These are phyloP conservation scores for Ormyrus rosae DNA, from an alignment of 2,888 invertebrate genomes.

Conservation along the genomic window DNA sequence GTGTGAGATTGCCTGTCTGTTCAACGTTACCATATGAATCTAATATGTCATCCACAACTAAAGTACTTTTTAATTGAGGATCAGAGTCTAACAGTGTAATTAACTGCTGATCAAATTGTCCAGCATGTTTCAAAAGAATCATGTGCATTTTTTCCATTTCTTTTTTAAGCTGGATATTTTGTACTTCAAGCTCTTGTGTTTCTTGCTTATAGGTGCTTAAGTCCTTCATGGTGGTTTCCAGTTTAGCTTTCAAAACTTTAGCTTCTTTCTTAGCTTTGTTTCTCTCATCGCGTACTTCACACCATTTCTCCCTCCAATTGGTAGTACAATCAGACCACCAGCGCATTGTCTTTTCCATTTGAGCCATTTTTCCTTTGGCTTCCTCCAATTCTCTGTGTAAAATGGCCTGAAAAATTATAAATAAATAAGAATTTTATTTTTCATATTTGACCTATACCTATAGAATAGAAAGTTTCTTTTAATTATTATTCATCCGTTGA, in stretches of 20 bases:
- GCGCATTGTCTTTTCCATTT: slow-evolving; percentile 99
- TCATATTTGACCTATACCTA: neutral
- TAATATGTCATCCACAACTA: slow-evolving; percentile 67
- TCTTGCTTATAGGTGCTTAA: slow-evolving; percentile 85
- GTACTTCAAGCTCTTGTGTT: slow-evolving; percentile 86
- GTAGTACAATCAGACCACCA: slow-evolving; percentile 99
- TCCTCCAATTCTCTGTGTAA: slow-evolving; percentile 92
- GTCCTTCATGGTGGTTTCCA: slow-evolving; percentile 88
- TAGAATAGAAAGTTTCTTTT: too few relatives aligned
- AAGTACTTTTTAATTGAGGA: slow-evolving; percentile 68
- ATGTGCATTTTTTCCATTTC: slow-evolving; percentile 89
- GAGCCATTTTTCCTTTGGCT: slow-evolving; percentile 93
- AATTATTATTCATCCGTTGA: too few relatives aligned
- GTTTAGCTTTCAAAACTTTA: slow-evolving; percentile 87
- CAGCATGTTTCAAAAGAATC: slow-evolving; percentile 82
- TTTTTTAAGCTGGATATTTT: slow-evolving; percentile 85
- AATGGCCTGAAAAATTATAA: slow-evolving; percentile 76
- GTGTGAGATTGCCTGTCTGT: slow-evolving; percentile 34
- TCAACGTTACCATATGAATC: slow-evolving; percentile 69
- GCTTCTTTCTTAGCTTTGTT: slow-evolving; percentile 95
- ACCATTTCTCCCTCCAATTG: slow-evolving; percentile 97
- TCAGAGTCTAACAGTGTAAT: slow-evolving; percentile 71
- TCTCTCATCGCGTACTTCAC: slow-evolving; percentile 93
- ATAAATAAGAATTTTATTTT: neutral
- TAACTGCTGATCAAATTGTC: slow-evolving; percentile 80